These are phyloP conservation scores for Calidris pygmaea DNA, from an alignment of 2,113 vertebrate species.

Conservation along the genomic window DNA sequence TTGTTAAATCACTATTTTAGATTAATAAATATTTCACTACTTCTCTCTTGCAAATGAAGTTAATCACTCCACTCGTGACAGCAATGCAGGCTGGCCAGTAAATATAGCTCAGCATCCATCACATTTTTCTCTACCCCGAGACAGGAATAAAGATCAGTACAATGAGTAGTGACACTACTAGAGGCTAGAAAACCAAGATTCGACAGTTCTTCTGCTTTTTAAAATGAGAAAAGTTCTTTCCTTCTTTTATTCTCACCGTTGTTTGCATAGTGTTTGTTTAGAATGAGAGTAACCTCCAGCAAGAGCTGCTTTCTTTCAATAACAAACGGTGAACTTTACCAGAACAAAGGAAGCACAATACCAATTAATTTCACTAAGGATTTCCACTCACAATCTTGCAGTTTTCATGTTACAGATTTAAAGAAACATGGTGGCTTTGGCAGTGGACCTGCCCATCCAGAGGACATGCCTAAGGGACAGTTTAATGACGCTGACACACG, in stretches of 20 bases:
- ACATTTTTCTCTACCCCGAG: background rate
- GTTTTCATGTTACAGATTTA: background rate
- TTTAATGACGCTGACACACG: background rate
- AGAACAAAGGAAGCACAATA: background rate
- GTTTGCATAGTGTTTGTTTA: background rate
- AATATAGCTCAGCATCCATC: accelerated
- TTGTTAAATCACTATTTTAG: no score
- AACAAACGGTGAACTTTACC: background rate
- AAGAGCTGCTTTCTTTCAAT: background rate
- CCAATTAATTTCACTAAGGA: background rate
- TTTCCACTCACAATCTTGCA: background rate
- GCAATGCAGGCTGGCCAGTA: background rate
- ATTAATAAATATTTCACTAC: no score
- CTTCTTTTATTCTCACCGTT: background rate
- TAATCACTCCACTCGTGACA: no score
- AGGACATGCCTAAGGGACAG: background rate
- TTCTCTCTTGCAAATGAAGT: no score
- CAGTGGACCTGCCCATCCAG: background rate
- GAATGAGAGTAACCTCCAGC: background rate
- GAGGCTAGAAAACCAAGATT: background rate
- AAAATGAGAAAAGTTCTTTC: background rate
- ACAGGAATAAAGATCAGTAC: background rate
- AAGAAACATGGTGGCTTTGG: background rate
- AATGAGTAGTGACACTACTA: background rate
- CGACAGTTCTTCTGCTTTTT: background rate